Percentiles rank a stretch among this genome's conserved stretches.
phyloP scores from a whole-genome alignment of 1,140 invertebrate genomes.

The Zophobas atratus region DNA sequence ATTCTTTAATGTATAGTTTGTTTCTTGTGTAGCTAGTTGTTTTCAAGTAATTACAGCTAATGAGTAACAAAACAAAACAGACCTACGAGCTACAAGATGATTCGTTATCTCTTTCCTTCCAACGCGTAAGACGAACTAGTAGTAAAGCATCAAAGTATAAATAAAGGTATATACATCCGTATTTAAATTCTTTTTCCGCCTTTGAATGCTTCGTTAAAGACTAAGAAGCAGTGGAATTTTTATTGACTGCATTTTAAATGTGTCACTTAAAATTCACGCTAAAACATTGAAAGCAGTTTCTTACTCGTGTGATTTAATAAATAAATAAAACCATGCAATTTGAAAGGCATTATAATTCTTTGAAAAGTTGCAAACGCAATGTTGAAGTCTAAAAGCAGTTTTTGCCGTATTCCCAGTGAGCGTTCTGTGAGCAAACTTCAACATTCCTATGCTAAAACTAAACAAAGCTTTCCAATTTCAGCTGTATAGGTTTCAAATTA shows the following conservation, averaged over 20 bases:
- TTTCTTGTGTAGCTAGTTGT: no score
- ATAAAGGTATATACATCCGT: no score
- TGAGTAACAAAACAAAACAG: no score
- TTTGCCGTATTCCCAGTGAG: slow-evolving; percentile 29
- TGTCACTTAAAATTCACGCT: slow-evolving; percentile 3
- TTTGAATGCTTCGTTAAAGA: no score
- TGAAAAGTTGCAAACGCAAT: slow-evolving; percentile 36
- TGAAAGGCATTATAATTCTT: slow-evolving; percentile 35
- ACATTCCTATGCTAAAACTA: slow-evolving; percentile 42
- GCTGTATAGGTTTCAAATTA: slow-evolving; percentile 39
- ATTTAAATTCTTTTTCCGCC: no score
- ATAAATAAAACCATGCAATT: slow-evolving; percentile 3
- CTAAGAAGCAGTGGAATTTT: no score
- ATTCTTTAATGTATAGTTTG: no score
- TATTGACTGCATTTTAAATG: slow-evolving; percentile 2
- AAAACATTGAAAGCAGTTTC: slow-evolving; percentile 7
- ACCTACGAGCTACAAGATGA: no score
- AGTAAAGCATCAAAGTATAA: no score
- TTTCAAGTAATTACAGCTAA: no score
- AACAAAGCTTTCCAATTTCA: slow-evolving; percentile 39
- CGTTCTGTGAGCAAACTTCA: slow-evolving; percentile 35
- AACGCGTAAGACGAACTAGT: no score
- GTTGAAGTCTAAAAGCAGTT: slow-evolving; percentile 40
- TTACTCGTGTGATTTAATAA: slow-evolving; percentile 18
- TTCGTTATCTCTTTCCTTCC: no score